Percentiles rank a stretch among this genome's conserved stretches.
Evolutionary conservation across 2,113 vertebrate species (phyloP).

Genomic region (Dicerorhinus sumatrensis): DNA sequence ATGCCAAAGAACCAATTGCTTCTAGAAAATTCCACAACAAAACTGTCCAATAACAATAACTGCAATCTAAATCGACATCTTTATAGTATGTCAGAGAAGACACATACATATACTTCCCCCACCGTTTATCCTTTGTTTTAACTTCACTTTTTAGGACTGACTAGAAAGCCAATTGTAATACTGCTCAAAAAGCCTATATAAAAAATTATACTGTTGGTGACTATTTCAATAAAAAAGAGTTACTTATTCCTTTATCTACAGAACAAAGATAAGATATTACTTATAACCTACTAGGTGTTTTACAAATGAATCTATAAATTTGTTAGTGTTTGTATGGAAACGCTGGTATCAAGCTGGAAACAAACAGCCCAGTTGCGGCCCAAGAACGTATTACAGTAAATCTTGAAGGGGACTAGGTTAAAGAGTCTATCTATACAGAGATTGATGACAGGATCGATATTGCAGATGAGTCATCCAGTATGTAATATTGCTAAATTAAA

Average conservation of each 20-base stretch:
- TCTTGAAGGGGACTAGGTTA: neutral
- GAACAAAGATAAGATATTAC: constrained; percentile 17
- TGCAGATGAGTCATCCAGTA: neutral
- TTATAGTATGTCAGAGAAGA: neutral
- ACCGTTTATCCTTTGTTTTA: neutral
- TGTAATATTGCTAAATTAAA: neutral
- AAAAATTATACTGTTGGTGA: neutral
- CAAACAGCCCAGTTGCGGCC: neutral
- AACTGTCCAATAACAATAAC: neutral
- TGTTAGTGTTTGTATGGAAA: neutral
- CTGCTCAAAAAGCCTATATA: neutral
- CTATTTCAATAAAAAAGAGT: neutral
- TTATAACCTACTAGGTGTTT: constrained; percentile 10
- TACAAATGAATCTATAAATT: neutral
- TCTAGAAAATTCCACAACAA: constrained; percentile 51
- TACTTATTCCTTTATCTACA: neutral
- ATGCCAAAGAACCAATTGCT: constrained; percentile 4
- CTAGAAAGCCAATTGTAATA: neutral
- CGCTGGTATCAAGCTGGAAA: neutral
- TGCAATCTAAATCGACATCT: neutral
- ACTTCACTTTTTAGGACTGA: constrained; percentile 32
- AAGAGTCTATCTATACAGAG: neutral
- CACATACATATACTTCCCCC: neutral
- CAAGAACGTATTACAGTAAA: neutral
- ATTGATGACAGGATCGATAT: neutral